A percentile compares a stretch with the other conserved stretches of the same genome.
These are phyloP conservation scores for Prunella himalayana DNA, from an alignment of 2,113 vertebrate genomes.

Conservation along the genomic window DNA sequence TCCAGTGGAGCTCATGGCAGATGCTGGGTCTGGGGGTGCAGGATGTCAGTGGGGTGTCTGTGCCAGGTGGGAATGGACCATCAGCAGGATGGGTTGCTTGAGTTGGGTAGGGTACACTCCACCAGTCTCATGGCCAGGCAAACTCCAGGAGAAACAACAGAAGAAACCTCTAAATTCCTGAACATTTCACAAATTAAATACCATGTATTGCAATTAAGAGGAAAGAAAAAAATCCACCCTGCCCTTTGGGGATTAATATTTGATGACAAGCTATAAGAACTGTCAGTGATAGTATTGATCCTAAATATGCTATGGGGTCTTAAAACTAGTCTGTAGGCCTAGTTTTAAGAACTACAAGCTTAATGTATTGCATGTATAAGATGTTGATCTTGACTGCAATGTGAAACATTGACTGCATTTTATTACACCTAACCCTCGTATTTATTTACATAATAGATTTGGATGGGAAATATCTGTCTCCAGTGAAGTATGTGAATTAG, in stretches of 20 bases:
- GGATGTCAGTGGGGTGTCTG: neutral
- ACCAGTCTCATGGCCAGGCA: neutral
- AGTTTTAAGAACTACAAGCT: neutral
- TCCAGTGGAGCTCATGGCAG: neutral
- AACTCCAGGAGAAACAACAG: neutral
- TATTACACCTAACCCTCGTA: neutral
- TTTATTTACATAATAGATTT: slow-evolving; percentile 62
- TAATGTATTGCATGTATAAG: neutral
- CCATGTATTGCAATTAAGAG: neutral
- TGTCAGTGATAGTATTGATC: neutral
- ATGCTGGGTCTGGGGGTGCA: neutral
- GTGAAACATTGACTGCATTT: neutral
- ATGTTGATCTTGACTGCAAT: neutral
- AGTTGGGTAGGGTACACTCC: neutral
- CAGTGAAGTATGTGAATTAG: slow-evolving; percentile 27
- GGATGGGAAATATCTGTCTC: slow-evolving; percentile 28
- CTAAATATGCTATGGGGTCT: neutral
- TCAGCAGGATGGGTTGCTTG: neutral
- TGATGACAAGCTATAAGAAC: neutral
- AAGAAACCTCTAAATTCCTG: neutral
- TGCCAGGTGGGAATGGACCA: neutral
- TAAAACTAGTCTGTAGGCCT: neutral
- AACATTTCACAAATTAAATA: neutral
- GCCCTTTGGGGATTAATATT: neutral
- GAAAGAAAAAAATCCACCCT: neutral